Percentiles rank a stretch among this genome's conserved stretches.
These are phyloP conservation scores for Yponomeuta cagnagella DNA, from an alignment of 2,888 invertebrate genomes.

Conservation along the genomic window DNA sequence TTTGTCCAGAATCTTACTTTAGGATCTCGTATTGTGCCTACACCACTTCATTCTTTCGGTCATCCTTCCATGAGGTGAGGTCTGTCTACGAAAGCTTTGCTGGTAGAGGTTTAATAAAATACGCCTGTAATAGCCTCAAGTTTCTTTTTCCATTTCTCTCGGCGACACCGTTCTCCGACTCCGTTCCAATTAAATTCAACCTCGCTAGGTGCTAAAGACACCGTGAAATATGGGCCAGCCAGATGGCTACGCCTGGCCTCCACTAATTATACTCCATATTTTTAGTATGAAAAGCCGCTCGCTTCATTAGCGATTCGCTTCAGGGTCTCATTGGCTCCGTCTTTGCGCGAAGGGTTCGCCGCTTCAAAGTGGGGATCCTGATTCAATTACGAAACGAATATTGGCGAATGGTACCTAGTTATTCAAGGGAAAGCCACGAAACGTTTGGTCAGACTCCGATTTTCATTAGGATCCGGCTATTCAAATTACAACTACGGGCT, in stretches of 20 bases:
- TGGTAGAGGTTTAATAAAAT: too few species aligned
- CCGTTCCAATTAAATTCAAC: neutral
- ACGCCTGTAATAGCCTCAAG: neutral
- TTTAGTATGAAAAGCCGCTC: neutral
- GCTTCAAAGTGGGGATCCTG: neutral
- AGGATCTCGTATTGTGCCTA: too few species aligned
- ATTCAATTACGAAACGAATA: neutral
- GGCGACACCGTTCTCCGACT: neutral
- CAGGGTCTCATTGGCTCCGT: neutral
- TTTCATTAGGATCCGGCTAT: too few species aligned
- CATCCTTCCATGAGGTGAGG: too few species aligned
- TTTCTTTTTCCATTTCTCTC: neutral
- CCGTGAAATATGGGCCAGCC: conserved; percentile 8
- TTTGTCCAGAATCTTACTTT: too few species aligned
- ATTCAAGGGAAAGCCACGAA: too few species aligned
- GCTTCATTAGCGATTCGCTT: neutral
- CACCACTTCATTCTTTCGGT: too few species aligned
- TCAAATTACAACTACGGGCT: too few species aligned
- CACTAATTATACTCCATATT: conserved; percentile 3
- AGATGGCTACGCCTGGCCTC: neutral
- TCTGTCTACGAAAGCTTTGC: too few species aligned
- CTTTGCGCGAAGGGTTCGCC: neutral
- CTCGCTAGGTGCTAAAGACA: conserved; percentile 9
- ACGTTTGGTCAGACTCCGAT: too few species aligned
- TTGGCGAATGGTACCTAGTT: too few species aligned